phyloP scores from a whole-genome alignment of 2,113 vertebrate species.

The Sander lucioperca region DNA sequence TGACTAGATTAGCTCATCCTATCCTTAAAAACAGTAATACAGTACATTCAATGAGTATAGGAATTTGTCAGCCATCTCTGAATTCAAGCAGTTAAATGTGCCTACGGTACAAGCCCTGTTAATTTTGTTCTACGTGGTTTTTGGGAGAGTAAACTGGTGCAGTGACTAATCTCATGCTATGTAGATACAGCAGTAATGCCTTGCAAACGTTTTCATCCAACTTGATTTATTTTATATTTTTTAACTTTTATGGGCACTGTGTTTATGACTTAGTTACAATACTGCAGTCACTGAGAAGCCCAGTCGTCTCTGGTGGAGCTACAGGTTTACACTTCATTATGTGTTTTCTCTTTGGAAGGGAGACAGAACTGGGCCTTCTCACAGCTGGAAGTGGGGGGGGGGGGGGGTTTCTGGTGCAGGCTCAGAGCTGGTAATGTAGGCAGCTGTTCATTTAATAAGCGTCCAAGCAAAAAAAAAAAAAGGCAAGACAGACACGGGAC shows the following conservation, averaged over 20 bases:
- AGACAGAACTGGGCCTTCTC: slow-evolving; percentile 71
- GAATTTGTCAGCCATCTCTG: slow-evolving; percentile 90
- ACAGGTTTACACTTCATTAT: slow-evolving; percentile 54
- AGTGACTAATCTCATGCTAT: slow-evolving; percentile 89
- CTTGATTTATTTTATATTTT: slow-evolving; percentile 9
- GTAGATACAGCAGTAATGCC: slow-evolving; percentile 81
- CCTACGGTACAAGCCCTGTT: slow-evolving; percentile 81
- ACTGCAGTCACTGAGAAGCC: slow-evolving; percentile 44
- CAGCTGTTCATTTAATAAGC: slow-evolving; percentile 62
- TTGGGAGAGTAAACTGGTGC: slow-evolving; percentile 69
- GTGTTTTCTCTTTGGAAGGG: slow-evolving; percentile 72
- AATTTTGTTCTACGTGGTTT: slow-evolving; percentile 78
- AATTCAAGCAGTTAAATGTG: slow-evolving; percentile 88
- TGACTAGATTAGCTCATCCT: slow-evolving; percentile 98
- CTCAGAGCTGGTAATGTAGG: slow-evolving; percentile 64
- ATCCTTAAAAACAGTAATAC: slow-evolving; percentile 95
- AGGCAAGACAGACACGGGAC: slow-evolving; percentile 57
- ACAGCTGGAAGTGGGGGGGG: slow-evolving; percentile 59
- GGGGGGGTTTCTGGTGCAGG: slow-evolving; percentile 40
- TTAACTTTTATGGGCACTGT: slow-evolving; percentile 26
- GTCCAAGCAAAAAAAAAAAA: slow-evolving; percentile 22
- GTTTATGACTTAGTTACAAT: slow-evolving; percentile 25
- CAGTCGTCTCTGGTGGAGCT: slow-evolving; percentile 57
- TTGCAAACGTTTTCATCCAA: slow-evolving; percentile 60
- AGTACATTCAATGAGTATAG: slow-evolving; percentile 99